These are phyloP conservation scores for Acestrorhynchus altus DNA, from an alignment of 2,797 vertebrate genomes.

Conservation along the genomic window DNA sequence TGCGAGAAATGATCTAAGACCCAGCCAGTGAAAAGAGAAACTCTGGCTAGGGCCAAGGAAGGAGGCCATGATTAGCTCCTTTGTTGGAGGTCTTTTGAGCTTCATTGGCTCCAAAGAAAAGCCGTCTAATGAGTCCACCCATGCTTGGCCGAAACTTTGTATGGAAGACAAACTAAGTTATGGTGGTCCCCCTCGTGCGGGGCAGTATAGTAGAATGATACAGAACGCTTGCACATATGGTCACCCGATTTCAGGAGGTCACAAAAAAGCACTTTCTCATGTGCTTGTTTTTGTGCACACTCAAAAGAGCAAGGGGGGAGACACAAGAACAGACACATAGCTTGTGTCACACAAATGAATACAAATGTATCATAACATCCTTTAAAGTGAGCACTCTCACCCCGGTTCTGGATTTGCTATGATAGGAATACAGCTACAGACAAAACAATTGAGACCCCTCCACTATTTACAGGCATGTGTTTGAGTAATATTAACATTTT, in stretches of 20 bases:
- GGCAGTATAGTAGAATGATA: slow-evolving; percentile 76
- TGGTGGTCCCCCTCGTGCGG: slow-evolving; percentile 80
- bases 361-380: neutral
- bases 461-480: too few species aligned
- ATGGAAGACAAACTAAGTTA: slow-evolving; percentile 89
- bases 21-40: slow-evolving; percentile 56
- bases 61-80: slow-evolving; percentile 88
- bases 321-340: neutral
- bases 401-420: too few species aligned
- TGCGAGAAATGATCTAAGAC: slow-evolving; percentile 56
- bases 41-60: slow-evolving; percentile 55
- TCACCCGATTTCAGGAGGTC: slow-evolving; percentile 69
- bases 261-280: slow-evolving; percentile 75
- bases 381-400: neutral
- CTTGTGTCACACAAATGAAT: neutral
- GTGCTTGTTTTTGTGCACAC: slow-evolving; percentile 56
- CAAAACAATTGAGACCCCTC: too few species aligned
- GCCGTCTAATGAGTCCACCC: slow-evolving; percentile 88
- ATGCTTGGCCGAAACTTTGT: slow-evolving; percentile 89
- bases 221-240: slow-evolving; percentile 81
- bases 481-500: neutral
- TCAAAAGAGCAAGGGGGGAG: neutral
- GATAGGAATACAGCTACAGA: too few species aligned
- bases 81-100: slow-evolving; percentile 88
- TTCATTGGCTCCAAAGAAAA: slow-evolving; percentile 89